Base-by-base conservation (phyloP, 1,140 invertebrate species). In the Eufriesea mexicana region DNA sequence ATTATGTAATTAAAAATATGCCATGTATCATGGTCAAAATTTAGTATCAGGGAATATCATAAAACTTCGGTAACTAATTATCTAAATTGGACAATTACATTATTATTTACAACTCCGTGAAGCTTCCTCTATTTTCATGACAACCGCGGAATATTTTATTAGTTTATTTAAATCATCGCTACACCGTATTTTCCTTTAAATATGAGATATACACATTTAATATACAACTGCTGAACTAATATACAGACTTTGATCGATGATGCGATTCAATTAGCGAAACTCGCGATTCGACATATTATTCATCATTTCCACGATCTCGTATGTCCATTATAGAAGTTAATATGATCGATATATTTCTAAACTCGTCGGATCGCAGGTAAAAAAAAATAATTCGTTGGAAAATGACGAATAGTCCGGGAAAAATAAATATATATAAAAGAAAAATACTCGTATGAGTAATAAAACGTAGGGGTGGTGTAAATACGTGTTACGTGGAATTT, bases 241-340 rank as follows among this genome's bases (percentile, higher is more conserved):
- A 51, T 42, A n/a, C 42, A 47, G 62, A 57, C 57, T 64, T 81
- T 71, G 86, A 88, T 86, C 82, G 83, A 88, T 88, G 74, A 54
- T 42, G 45, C 12, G 35, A 54, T 74, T 45, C 71, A 80, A 74
- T 80, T 64, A 45, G 45, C 35, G 67, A 75, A 72, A 76, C 35
- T 71, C 49, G 62, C 70, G 59, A 64, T 55, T 66, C 57, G 83
- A 79, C 83, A 70, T 68, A 79, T 75, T 74, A 84, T 87, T 82
- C 86, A 82, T 88, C 87, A 87, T 71, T 55, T 49, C 49, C 54
- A 55, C 59, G 86, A 75, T 71, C 51, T 73, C 77, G 49, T 51
- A 62, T 47, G 68, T 87, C 78, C 83, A 83, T 82, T 87, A 75
- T 28, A 62, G 47, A 62, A 55, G 75, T 61, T 88, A 85, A 87